These are phyloP conservation scores for Sarcophilus harrisii DNA, from an alignment of 2,797 vertebrate genomes.

Conservation along the genomic window DNA sequence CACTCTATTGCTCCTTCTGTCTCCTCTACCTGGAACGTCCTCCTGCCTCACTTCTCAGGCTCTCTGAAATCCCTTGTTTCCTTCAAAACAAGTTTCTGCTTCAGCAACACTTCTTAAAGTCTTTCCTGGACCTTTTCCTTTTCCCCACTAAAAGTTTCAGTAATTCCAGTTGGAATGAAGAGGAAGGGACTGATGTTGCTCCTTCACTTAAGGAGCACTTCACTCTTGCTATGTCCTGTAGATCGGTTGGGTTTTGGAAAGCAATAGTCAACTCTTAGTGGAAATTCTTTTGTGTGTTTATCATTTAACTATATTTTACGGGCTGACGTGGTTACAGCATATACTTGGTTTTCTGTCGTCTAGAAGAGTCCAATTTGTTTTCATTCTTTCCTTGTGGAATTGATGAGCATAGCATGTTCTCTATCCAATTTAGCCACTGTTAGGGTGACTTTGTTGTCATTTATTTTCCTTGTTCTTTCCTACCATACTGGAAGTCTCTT, in stretches of 20 bases:
- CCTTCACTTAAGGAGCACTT: neutral
- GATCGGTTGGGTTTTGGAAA: neutral
- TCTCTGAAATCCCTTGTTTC: too few relatives aligned
- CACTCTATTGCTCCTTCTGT: too few relatives aligned
- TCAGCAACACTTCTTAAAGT: too few relatives aligned
- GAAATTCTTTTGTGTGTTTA: neutral
- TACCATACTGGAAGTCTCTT: neutral
- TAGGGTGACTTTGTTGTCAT: neutral
- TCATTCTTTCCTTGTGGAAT: neutral
- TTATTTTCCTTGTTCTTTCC: neutral
- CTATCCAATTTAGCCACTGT: neutral
- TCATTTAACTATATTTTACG: neutral
- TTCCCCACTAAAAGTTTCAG: neutral
- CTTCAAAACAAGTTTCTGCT: too few relatives aligned
- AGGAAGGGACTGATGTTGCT: neutral
- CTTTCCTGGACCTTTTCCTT: neutral
- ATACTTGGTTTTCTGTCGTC: neutral
- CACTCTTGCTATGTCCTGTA: neutral
- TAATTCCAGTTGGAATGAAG: neutral
- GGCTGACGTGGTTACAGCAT: neutral
- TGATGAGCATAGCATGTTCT: neutral
- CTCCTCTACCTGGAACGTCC: too few relatives aligned
- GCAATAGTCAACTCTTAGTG: neutral
- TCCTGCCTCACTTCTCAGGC: neutral
- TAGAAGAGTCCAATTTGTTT: neutral